Evolutionary conservation across 2,797 vertebrate species (phyloP), one percentile per base, ranked within the genome.

Genomic region (Manis pentadactyla): DNA sequence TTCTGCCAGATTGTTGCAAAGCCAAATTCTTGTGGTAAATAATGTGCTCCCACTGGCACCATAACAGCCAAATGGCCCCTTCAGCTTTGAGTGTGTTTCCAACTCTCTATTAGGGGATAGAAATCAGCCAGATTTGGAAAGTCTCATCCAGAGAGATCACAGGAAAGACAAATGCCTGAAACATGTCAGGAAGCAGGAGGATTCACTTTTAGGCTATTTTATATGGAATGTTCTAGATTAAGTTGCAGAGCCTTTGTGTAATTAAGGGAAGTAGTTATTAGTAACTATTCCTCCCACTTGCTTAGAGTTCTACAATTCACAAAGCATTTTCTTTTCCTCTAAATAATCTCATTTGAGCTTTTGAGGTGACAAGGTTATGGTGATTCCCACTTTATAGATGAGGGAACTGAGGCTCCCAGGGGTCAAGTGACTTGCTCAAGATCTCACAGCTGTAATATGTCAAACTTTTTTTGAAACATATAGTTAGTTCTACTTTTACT

Each of bases 271-370:
- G 3, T 51, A 63, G 18, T 31, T 89, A 73, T 69, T 69, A 9
- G 3, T 61, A 55, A 63, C 9, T 51, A 42, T 55, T 85, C 2
- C 6, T 83, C 10, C 23, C 6, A 78, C 18, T 7, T 75, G 0
- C 49, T 82, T 57, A 53, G 42, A 68, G 11, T 68, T 92, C 92
- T 55, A 61, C 0, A 61, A 18, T 71, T 90, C 42, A n/a, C 53
- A 82, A n/a, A 87, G 37, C 11, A 78, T 89, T 89, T 89, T 90
- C 79, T 34, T 92, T 63, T 53, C 27, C 71, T 83, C 17, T 49
- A 51, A 77, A 53, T 89, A 69, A 59, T 42, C n/a, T 85, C 23
- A 61, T 39, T 87, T 51, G n/a, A 89, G 4, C 4, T 17, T 91
- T 68, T 87, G 68, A 94, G 39, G 86, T 90, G 51, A 89, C 7